phyloP scores from a whole-genome alignment of 2,113 vertebrate species.

The Vanacampus margaritifer region DNA sequence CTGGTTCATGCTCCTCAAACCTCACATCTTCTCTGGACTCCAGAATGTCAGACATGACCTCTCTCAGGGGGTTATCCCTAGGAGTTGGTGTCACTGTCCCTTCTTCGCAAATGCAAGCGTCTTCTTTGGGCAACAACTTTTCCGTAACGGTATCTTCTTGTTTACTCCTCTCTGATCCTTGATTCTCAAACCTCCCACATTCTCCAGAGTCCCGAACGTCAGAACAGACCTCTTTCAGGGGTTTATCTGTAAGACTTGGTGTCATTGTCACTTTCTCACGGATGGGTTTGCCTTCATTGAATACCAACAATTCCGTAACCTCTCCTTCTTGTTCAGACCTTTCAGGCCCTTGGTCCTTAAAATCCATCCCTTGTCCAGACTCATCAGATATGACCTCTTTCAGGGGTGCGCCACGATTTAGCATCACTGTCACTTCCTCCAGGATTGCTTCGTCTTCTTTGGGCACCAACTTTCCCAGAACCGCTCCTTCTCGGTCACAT shows the following conservation, averaged over 20 bases:
- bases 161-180: constrained; percentile 10
- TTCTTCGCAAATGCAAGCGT: neutral
- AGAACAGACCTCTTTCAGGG: no score
- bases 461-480: neutral
- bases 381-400: neutral
- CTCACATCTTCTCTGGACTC: neutral
- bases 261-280: constrained; percentile 1
- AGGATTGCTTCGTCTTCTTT: neutral
- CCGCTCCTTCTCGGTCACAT: constrained; percentile 25
- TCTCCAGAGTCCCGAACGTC: no score
- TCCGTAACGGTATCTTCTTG: neutral
- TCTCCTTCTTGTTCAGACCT: neutral
- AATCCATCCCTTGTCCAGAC: neutral
- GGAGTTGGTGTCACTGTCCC: neutral
- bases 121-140: constrained; percentile 11
- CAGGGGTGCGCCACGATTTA: neutral
- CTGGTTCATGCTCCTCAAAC: constrained; percentile 8
- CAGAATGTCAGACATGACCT: neutral
- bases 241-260: no score
- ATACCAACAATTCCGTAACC: neutral
- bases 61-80: neutral
- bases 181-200: neutral
- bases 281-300: neutral
- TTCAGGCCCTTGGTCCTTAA: neutral
- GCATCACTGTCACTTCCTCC: neutral